Conservation (phyloP, 1,140 invertebrate genomes). For the Apocrypta bakeri region DNA sequence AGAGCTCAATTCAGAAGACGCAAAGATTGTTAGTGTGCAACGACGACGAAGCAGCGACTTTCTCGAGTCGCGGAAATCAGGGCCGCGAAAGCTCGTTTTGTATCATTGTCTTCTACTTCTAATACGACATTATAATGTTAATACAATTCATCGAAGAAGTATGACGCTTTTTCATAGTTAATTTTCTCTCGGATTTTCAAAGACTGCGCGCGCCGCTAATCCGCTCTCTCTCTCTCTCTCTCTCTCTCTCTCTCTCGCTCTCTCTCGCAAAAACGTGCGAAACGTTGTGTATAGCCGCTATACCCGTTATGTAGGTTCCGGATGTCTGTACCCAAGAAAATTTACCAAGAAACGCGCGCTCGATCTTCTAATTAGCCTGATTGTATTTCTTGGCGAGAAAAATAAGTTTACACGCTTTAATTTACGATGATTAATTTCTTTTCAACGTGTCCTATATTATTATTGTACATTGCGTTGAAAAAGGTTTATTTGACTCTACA, state of each 20-base stretch:
- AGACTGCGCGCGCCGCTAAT: too few species aligned
- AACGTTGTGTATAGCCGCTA: not conserved
- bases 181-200: not conserved
- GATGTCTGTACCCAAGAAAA: not conserved
- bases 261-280: not conserved
- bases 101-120: not conserved
- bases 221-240: not conserved
- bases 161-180: not conserved
- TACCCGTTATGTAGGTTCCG: not conserved
- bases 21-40: too few species aligned
- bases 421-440: not conserved
- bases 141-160: not conserved
- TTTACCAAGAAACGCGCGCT: not conserved
- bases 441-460: too few species aligned
- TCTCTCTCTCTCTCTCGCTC: not conserved
- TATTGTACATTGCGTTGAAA: too few species aligned
- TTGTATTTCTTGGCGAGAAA: not conserved
- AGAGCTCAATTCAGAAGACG: too few species aligned
- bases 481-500: too few species aligned
- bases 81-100: conserved; percentile 1
- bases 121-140: not conserved
- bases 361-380: not conserved
- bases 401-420: not conserved
- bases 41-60: conserved; percentile 4
- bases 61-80: conserved; percentile 22